phyloP scores from a whole-genome alignment of 2,888 invertebrate species.

The Amaurobius ferox region DNA sequence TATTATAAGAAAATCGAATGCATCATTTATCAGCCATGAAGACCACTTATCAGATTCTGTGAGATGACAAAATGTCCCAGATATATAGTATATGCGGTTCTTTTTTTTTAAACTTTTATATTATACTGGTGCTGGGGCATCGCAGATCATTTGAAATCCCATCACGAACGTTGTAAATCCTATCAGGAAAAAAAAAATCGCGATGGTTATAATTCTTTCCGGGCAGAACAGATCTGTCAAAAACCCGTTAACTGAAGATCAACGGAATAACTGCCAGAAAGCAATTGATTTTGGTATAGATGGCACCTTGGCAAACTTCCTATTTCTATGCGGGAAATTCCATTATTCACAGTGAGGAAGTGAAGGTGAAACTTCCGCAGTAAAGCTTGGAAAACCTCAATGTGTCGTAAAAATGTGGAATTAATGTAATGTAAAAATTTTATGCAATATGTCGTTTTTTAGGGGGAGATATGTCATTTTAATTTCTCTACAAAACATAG shows the following conservation, averaged over 20 bases:
- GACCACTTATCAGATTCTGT: no score
- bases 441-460: neutral
- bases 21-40: no score
- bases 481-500: no score
- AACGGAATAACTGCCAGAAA: conserved; percentile 2
- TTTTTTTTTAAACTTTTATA: no score
- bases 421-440: no score
- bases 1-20: no score
- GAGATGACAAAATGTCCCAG: no score
- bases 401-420: no score
- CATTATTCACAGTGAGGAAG: neutral
- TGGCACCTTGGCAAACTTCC: conserved; percentile 29
- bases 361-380: neutral
- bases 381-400: no score
- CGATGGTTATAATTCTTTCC: conserved; percentile 26
- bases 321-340: neutral
- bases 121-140: no score
- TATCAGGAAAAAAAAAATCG: neutral
- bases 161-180: neutral
- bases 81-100: no score
- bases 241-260: conserved; percentile 45
- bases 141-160: neutral
- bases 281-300: conserved; percentile 53
- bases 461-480: neutral
- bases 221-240: conserved; percentile 28